Percentiles rank a stretch among this genome's conserved stretches.
Evolutionary conservation across 2,888 invertebrate genomes (phyloP).

Genomic region (Drosophila dives): DNA sequence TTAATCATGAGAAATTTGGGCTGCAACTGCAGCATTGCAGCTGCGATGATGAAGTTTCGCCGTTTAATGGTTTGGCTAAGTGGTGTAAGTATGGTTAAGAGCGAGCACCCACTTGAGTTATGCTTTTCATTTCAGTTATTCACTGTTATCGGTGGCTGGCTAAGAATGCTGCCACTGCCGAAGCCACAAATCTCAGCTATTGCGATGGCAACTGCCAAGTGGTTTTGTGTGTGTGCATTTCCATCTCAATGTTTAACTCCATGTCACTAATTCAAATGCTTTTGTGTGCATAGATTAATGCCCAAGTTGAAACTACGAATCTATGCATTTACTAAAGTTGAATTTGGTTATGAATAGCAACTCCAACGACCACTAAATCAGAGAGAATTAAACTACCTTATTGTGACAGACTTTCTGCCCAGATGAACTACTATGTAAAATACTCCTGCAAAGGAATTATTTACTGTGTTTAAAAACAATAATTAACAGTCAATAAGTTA

Average conservation of each 20-base stretch:
- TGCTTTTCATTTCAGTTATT: conserved; percentile 47
- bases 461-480: background rate
- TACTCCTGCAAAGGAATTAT: no score
- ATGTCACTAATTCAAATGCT: conserved; percentile 10
- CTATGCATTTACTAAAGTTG: background rate
- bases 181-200: conserved; percentile 5
- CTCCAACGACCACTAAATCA: background rate
- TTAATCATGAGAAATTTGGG: conserved; percentile 59
- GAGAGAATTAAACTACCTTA: background rate
- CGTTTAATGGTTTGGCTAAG: conserved; percentile 18
- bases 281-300: conserved; percentile 1
- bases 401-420: background rate
- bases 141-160: conserved; percentile 40
- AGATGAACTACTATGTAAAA: no score
- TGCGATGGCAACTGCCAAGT: conserved; percentile 21
- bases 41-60: conserved; percentile 37
- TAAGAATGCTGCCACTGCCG: conserved; percentile 37
- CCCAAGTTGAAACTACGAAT: background rate
- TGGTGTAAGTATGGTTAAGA: conserved; percentile 24
- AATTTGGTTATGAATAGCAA: background rate
- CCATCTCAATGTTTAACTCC: conserved; percentile 6
- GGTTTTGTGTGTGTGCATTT: conserved; percentile 13
- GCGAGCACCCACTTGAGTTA: conserved; percentile 39
- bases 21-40: conserved; percentile 23
- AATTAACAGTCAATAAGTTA: background rate